Evolutionary conservation across 2,113 vertebrate species (phyloP).

Genomic region (Coturnix japonica): DNA sequence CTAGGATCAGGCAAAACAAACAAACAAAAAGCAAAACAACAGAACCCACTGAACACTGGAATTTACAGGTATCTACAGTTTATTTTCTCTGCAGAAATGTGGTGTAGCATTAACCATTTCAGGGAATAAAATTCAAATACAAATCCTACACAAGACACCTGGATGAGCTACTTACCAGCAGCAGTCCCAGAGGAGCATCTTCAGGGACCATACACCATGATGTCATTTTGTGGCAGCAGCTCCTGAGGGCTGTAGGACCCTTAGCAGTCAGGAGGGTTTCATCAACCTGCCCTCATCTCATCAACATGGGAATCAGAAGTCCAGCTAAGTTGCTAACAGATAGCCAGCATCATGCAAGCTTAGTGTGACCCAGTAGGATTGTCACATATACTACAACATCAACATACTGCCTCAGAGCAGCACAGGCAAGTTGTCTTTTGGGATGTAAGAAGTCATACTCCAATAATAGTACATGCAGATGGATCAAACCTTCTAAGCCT

Average conservation of each 20-base stretch:
- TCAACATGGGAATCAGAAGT: not conserved
- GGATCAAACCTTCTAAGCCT: not conserved
- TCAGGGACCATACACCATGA: not conserved
- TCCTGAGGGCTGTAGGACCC: not conserved
- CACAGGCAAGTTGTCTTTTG: rapidly evolving
- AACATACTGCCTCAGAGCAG: not conserved
- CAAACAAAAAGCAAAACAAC: not conserved
- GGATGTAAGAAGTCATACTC: not conserved
- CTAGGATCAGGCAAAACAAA: not conserved
- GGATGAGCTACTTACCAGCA: slow-evolving; percentile 11
- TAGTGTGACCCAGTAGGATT: not conserved
- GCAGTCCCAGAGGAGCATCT: not conserved
- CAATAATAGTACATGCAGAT: rapidly evolving
- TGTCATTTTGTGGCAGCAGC: not conserved
- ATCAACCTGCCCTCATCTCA: not conserved
- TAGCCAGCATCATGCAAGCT: not conserved
- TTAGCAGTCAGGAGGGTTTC: not conserved
- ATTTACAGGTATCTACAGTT: not conserved
- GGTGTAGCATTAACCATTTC: slow-evolving; percentile 1
- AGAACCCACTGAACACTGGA: not conserved
- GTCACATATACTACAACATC: not conserved
- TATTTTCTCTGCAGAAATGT: not conserved
- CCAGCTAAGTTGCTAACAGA: not conserved
- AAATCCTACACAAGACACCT: not conserved
- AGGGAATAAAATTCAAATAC: not conserved